Percentiles rank a stretch among this genome's conserved stretches.
Evolutionary conservation across 2,888 invertebrate species (phyloP).

Genomic region (Lymantria dispar): DNA sequence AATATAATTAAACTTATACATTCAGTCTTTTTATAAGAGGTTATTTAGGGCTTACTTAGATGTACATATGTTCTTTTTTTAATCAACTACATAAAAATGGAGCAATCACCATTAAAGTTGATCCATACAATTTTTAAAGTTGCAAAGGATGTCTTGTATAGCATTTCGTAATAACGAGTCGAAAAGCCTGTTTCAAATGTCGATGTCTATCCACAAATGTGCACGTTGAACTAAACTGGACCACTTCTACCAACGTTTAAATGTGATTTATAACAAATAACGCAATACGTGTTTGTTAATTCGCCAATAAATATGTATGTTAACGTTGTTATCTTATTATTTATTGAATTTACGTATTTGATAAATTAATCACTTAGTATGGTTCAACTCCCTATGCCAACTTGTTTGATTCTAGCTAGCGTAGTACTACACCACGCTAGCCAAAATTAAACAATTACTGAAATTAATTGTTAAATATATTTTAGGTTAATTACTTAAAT

Average conservation of each 20-base stretch:
- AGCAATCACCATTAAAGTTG: conserved; percentile 11
- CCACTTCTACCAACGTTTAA: conserved; percentile 27
- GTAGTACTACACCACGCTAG: too few species aligned
- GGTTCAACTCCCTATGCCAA: too few species aligned
- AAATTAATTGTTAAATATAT: too few species aligned
- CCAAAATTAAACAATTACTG: too few species aligned
- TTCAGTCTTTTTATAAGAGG: too few species aligned
- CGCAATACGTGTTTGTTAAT: conserved; percentile 14
- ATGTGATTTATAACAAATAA: conserved; percentile 17
- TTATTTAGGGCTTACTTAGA: too few species aligned
- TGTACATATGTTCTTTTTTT: neutral
- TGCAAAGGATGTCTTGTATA: conserved; percentile 26
- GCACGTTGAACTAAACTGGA: conserved; percentile 46
- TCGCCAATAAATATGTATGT: neutral
- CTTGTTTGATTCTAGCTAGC: too few species aligned
- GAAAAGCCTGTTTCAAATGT: conserved; percentile 54
- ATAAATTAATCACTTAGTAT: too few species aligned
- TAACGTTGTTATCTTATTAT: too few species aligned
- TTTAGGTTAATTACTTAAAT: too few species aligned
- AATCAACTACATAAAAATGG: conserved; percentile 1
- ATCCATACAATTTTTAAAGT: conserved; percentile 18
- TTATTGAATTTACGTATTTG: too few species aligned
- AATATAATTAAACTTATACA: too few species aligned
- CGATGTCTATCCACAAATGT: conserved; percentile 39
- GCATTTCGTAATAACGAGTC: conserved; percentile 39